Evolutionary conservation across 2,888 invertebrate species (phyloP), one percentile per base, ranked within the genome.

Genomic region (Ormyrus rosae): DNA sequence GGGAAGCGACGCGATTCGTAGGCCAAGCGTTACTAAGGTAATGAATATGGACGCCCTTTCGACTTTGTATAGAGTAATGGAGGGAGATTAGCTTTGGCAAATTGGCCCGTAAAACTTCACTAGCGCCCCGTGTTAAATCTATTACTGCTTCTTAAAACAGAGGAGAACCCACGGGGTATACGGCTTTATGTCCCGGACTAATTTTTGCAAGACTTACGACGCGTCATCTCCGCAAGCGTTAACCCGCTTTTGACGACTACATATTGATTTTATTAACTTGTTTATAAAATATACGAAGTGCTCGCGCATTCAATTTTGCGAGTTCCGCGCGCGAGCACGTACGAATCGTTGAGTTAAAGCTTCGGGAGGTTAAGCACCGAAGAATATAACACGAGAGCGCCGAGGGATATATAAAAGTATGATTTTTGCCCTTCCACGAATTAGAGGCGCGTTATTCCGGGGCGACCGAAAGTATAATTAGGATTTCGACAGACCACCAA

Each of bases 21-120:
- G 34, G 71, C 60, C 75, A 34, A 34, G 53, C 53, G 58, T 58
- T 55, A 2, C 10, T 19, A 46, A 46, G 56, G 50, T 64, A 65
- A 81, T 81, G 69, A 81, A 78, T 81, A 81, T 73, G 78, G 77
- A 81, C 78, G 74, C 73, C 81, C 67, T 70, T 65, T 69, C 13
- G 73, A 78, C 74, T 78, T 78, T 70, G 78, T 64, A 45, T 55
- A 72, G 63, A 9, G 69, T 67, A 67, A 71, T 65, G 50, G 68
- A 61, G 50, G 60, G 48, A 55, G 75, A 80, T 81, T 74, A 81
- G 55, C 65, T 70, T 55, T 74, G 65, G 73, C 61, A 73, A 65
- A 76, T 77, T 72, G 76, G 72, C 67, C 58, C 73, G 73, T 81
- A 81, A 81, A 81, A 78, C 58, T 78, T 78, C 81, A 81, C 70